phyloP scores from a whole-genome alignment of 1,140 invertebrate species.

The Marisa cornuarietis region DNA sequence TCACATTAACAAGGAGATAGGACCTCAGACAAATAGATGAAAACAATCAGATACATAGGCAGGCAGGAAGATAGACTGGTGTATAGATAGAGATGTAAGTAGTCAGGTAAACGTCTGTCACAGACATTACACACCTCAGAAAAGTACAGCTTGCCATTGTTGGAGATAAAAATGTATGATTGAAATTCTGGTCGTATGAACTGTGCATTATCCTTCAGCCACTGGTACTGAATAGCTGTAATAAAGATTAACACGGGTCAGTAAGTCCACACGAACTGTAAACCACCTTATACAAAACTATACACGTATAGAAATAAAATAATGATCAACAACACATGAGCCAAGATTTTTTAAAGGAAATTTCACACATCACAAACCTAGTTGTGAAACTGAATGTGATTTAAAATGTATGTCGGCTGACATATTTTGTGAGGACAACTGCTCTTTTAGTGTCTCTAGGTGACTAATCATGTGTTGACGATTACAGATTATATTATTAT shows the following conservation, averaged over 20 bases:
- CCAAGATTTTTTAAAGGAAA: no score
- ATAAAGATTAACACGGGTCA: not conserved
- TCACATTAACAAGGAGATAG: not conserved
- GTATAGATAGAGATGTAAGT: not conserved
- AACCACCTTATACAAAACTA: no score
- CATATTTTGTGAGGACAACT: no score
- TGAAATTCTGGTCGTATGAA: conserved; percentile 35
- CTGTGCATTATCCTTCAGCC: conserved; percentile 41
- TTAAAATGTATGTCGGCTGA: no score
- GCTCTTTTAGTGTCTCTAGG: no score
- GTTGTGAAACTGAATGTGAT: no score
- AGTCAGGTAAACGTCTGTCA: not conserved
- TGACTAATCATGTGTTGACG: no score
- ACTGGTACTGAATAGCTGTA: conserved; percentile 47
- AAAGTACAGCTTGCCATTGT: conserved; percentile 52
- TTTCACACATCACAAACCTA: no score
- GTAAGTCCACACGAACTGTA: no score
- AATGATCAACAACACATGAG: no score
- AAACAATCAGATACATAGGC: not conserved
- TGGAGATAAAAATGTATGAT: conserved; percentile 47
- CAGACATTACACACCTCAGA: conserved; percentile 36
- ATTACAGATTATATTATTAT: no score
- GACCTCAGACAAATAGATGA: not conserved
- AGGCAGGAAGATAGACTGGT: not conserved
- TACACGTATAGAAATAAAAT: no score